Evolutionary conservation across 2,888 invertebrate species (phyloP).

Genomic region (Heliconius charithonia): DNA sequence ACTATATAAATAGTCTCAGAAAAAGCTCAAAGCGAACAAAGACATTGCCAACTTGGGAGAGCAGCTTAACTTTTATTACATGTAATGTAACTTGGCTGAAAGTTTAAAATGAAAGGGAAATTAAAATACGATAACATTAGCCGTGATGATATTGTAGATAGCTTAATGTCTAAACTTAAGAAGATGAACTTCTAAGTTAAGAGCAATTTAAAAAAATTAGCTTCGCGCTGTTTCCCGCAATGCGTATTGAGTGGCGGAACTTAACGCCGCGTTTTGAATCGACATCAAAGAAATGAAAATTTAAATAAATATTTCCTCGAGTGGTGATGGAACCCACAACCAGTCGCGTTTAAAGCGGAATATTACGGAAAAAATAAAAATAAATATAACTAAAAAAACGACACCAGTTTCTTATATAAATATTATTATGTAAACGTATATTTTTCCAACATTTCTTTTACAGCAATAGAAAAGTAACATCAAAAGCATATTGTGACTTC

Average conservation of each 20-base stretch:
- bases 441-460: conserved; percentile 11
- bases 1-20: conserved; percentile 14
- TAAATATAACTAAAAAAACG: background rate
- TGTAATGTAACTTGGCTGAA: conserved; percentile 29
- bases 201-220: background rate
- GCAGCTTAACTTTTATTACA: conserved; percentile 24
- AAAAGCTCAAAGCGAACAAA: conserved; percentile 20
- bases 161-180: conserved; percentile 3
- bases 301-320: no score
- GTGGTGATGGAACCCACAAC: no score
- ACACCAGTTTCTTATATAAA: background rate
- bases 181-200: background rate
- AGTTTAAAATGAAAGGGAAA: conserved; percentile 26
- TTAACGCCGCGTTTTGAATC: no score
- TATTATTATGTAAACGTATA: conserved; percentile 7
- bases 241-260: no score
- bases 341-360: no score
- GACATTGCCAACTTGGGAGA: conserved; percentile 26
- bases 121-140: conserved; percentile 24
- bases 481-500: conserved; percentile 15
- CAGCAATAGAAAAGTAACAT: conserved; percentile 21
- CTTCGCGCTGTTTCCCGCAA: no score
- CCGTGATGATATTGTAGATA: background rate
- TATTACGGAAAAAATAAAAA: background rate
- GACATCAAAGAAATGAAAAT: no score